Evolutionary conservation across 2,113 vertebrate species (phyloP), one percentile per base, ranked within the genome.

Genomic region (Otis tarda): DNA sequence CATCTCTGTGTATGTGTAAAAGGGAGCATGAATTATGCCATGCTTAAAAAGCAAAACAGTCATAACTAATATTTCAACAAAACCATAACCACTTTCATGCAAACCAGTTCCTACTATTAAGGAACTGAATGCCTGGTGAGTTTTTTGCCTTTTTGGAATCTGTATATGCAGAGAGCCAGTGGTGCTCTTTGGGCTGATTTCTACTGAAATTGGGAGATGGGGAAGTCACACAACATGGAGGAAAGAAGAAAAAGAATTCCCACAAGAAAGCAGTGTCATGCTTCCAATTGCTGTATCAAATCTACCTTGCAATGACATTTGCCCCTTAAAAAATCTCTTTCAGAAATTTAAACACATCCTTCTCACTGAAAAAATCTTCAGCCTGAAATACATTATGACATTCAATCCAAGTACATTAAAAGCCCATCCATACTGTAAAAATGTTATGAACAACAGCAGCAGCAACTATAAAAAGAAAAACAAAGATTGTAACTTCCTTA

Each of bases 251-350:
- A 77, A 93, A 76, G 10, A 80, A 57, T 81, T 94, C 70, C 49
- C 33, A 53, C 16, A 52, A 79, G 65, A 79, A 2, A 89, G 12
- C 8, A 56, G 30, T 71, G 88, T 71, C 69, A 37, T 91, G 47
- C 87, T 97, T 96, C 68, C 60, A 70, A n/a, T 3, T 64, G 50
- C 77, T 74, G 15, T 59, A 63, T 83, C n/a, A 86, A 89, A 87
- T 75, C 83, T 83, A 80, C 56, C 14, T 93, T 69, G 27, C 79
- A 57, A 63, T 77, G 89, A 77, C 56, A 92, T 24, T 71, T 78
- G 24, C 21, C 52, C 60, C 65, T 75, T 92, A 77, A 67, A 92
- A 93, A 94, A 82, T 12, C 22, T 81, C 82, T 65, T 43, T n/a
- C 21, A 68, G 77, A 64, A 89, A 67, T 90, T 68, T 70, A 65